Percentiles rank a stretch among this genome's conserved stretches.
Evolutionary conservation across 2,113 vertebrate genomes (phyloP).

Genomic region (Lagopus leucura): DNA sequence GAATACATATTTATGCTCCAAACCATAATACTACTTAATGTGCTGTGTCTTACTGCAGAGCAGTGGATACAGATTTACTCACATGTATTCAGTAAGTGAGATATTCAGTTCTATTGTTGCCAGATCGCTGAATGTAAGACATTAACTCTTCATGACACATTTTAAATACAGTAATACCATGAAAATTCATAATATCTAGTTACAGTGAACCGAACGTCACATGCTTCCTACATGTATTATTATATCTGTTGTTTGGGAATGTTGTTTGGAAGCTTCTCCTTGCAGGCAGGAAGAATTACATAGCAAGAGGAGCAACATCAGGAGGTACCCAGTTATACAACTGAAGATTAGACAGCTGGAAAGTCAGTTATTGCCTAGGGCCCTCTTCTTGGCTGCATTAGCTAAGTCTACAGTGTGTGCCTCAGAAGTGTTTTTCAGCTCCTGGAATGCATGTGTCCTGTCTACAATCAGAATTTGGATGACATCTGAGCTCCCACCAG

Average conservation of each 20-base stretch:
- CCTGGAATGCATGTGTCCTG: accelerated
- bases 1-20: constrained; percentile 4
- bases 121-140: background rate
- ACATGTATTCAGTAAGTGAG: background rate
- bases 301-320: background rate
- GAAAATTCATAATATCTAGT: background rate
- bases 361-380: background rate
- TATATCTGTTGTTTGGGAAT: background rate
- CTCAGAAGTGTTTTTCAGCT: background rate
- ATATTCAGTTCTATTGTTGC: constrained; percentile 20
- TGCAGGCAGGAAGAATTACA: background rate
- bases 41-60: constrained; percentile 22
- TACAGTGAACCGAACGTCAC: background rate
- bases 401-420: background rate
- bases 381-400: background rate
- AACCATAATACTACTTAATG: constrained; percentile 5
- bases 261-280: background rate
- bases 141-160: background rate
- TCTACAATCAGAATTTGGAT: background rate
- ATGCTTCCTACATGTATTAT: background rate
- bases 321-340: background rate
- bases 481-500: background rate
- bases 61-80: background rate
- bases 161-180: constrained; percentile 10
- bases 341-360: background rate